Evolutionary conservation across 1,140 invertebrate genomes (phyloP), one percentile per base, ranked within the genome.

Genomic region (Chelonus insularis): DNA sequence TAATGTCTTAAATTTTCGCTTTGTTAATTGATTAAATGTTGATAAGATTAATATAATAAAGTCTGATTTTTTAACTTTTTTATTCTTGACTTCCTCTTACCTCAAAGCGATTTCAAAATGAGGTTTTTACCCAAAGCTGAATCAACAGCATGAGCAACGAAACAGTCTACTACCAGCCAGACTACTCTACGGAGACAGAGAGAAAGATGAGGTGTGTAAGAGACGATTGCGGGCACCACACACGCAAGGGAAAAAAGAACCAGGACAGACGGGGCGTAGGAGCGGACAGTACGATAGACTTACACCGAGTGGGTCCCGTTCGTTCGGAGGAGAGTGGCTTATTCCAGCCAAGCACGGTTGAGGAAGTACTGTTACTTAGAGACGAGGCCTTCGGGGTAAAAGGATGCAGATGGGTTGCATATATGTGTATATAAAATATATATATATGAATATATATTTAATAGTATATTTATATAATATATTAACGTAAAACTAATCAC

Each of bases 321-420:
- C 29, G 25, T 51, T 32, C 25, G 25, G 14, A 51, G 48, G 48
- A 32, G 23, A 34, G 14, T 51, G 48, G 25, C 45, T 48, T 48
- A 48, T 51, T 51, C 29, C 23, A 51, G 16, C 20, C 25, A 34
- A 34, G 11, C 48, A 16, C 48, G 14, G 29, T 32, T 1, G 12
- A 29, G 48, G 29, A 51, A 51, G 25, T 51, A 51, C 48, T 51
- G 48, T 51, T 51, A 51, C 29, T 34, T 32, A 51, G 48, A 51
- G 48, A 51, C 48, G 25, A 34, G 48, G 48, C 48, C 48, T 51
- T 51, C 48, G 21, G 25, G 23, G 48, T 32, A 51, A 51, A 16
- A 45, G 11, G 12, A 51, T 51, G 48, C 29, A 51, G 25, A 51
- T 18, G 11, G 18, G 7, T 43, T 14, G 9, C 12, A n/a, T 43